Evolutionary conservation across 2,888 invertebrate genomes (phyloP).

Genomic region (Pelosia muscerda): DNA sequence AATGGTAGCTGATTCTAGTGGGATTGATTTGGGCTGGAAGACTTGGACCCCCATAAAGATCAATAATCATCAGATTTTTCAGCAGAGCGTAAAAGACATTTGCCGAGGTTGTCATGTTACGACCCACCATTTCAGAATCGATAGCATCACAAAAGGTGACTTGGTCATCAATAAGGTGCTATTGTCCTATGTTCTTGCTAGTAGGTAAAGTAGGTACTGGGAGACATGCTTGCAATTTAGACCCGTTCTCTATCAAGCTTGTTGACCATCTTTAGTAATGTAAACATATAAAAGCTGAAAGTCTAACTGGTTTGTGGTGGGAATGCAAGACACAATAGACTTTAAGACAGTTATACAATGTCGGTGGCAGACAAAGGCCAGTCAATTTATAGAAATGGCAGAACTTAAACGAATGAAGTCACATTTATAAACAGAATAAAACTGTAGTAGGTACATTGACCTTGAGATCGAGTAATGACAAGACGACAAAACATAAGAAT

Average conservation of each 20-base stretch:
- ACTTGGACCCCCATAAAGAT: no score
- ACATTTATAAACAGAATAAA: slow-evolving; percentile 60
- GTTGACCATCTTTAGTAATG: background rate
- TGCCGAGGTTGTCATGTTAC: no score
- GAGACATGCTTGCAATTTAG: no score
- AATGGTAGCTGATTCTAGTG: background rate
- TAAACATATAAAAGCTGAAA: background rate
- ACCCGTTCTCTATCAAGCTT: background rate
- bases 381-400: slow-evolving; percentile 57
- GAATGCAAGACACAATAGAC: slow-evolving; percentile 26
- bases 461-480: slow-evolving; percentile 59
- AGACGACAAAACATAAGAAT: slow-evolving; percentile 53
- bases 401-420: slow-evolving; percentile 61
- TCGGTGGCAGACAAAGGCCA: slow-evolving; percentile 31
- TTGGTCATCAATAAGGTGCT: no score
- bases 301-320: background rate
- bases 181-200: no score
- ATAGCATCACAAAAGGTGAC: no score
- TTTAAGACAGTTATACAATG: slow-evolving; percentile 14
- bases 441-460: slow-evolving; percentile 46
- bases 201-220: no score
- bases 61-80: no score
- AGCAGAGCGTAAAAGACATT: no score
- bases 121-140: no score
- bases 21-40: no score